These are phyloP conservation scores for Okapia johnstoni DNA, from an alignment of 2,113 vertebrate species.

Conservation along the genomic window DNA sequence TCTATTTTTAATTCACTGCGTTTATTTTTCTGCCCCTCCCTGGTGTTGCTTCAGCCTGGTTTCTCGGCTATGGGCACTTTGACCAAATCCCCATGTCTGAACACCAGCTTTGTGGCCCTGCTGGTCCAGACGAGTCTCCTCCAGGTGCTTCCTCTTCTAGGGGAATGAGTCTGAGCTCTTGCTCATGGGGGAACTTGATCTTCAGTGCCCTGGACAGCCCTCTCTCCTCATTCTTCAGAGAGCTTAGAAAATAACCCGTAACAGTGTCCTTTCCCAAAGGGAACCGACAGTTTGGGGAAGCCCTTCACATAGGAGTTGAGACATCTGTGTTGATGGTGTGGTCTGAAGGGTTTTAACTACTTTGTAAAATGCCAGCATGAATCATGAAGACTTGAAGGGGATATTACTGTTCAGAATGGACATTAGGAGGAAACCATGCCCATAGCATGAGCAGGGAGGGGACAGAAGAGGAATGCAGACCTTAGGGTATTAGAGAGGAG, in stretches of 20 bases:
- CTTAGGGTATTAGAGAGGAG: not conserved
- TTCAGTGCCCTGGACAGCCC: not conserved
- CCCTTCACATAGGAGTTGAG: not conserved
- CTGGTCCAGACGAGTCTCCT: too few species aligned
- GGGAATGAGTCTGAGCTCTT: not conserved
- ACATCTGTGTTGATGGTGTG: too few species aligned
- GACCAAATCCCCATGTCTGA: not conserved
- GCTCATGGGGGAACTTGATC: not conserved
- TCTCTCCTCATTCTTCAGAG: not conserved
- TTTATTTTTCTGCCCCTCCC: conserved; percentile 14
- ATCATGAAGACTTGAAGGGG: not conserved
- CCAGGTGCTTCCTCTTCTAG: fast-evolving
- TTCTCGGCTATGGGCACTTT: not conserved
- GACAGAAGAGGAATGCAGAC: not conserved
- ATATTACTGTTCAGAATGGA: too few species aligned
- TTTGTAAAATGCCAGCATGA: not conserved
- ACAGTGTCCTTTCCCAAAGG: not conserved
- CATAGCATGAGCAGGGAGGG: not conserved
- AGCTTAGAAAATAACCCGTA: not conserved
- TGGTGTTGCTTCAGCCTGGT: not conserved
- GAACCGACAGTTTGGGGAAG: not conserved
- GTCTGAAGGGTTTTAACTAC: not conserved
- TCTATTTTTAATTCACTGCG: not conserved
- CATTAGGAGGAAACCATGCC: fast-evolving
- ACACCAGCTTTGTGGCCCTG: fast-evolving